Percentiles rank a stretch among this genome's conserved stretches.
Conservation (phyloP, 2,888 invertebrate species). For the Clunio marinus region DNA sequence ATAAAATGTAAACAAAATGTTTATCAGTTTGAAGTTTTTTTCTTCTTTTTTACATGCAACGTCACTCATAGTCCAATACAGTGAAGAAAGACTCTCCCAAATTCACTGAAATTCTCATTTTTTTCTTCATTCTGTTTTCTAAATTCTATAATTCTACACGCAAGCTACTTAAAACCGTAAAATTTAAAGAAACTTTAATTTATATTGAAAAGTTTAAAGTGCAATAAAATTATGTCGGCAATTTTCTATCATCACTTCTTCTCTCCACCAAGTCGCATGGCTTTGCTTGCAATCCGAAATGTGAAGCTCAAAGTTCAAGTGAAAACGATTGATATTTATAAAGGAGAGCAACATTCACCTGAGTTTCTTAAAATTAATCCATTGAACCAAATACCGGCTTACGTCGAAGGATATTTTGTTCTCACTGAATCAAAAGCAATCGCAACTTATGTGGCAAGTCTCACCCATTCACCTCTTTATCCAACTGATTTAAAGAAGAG, state of each 20-base stretch:
- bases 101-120: too few relatives aligned
- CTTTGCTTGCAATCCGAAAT: constrained; percentile 57
- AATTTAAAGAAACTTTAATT: too few relatives aligned
- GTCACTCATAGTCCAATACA: too few relatives aligned
- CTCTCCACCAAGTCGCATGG: constrained; percentile 61
- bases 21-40: too few relatives aligned
- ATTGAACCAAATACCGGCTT: constrained; percentile 15
- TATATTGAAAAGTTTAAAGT: too few relatives aligned
- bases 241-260: constrained; percentile 59
- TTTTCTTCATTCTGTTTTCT: too few relatives aligned
- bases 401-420: constrained; percentile 18
- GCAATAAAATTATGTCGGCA: constrained; percentile 43
- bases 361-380: constrained; percentile 21
- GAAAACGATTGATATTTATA: constrained; percentile 36
- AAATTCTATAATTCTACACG: too few relatives aligned
- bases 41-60: too few relatives aligned
- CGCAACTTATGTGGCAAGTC: not conserved
- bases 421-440: constrained; percentile 21
- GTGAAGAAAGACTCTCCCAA: too few relatives aligned
- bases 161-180: too few relatives aligned
- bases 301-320: constrained; percentile 55
- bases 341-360: constrained; percentile 19
- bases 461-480: constrained; percentile 9
- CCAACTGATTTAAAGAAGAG: constrained; percentile 14
- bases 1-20: too few relatives aligned